Base-by-base conservation (phyloP, 2,888 invertebrate genomes). In the Carcina quercana region DNA sequence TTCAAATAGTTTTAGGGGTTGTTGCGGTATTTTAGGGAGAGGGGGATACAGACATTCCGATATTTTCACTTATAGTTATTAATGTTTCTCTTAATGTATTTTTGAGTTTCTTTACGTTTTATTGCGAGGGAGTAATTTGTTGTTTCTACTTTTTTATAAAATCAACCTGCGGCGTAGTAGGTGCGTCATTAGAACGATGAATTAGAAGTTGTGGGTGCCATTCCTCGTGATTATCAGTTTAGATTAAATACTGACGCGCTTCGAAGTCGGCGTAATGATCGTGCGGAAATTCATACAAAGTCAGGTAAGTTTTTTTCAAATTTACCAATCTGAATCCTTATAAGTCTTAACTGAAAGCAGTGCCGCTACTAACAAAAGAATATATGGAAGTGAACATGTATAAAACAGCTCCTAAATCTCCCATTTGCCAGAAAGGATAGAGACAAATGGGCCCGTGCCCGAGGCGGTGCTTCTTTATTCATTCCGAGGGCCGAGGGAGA, bases 401-500 rank as follows among this genome's bases (percentile, higher is more conserved):
- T n/a, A n/a, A 25, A 64, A 63, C 60, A 58, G 45, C 59, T 51
- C 61, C 59, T 74, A 76, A 76, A 75, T 74, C 71, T 71, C 52
- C 47, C 68, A 65, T 74, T 79, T 73, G 68, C 67, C 64, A 69
- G 64, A 71, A 67, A 71, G 70, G 71, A 75, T 72, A 61, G 62
- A 78, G 74, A 80, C 69, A 74, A 78, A 80, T 79, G 67, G 69
- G 45, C n/a, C n/a, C n/a, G 53, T 34, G 51, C 59, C 56, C 40
- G 47, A 53, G 53, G 57, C 58, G 59, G 59, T 51, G 46, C 53
- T 71, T 60, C 62, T 65, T 75, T 76, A 74, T 78, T 73, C 74
- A 73, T 73, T 66, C 68, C 42, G 52, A 48, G 74, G 74, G 71
- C 55, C 51, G 59, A 58, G 34, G 46, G 35, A 40, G 34, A 72